Conservation (phyloP, 2,888 invertebrate genomes). For the Torymus auratus region DNA sequence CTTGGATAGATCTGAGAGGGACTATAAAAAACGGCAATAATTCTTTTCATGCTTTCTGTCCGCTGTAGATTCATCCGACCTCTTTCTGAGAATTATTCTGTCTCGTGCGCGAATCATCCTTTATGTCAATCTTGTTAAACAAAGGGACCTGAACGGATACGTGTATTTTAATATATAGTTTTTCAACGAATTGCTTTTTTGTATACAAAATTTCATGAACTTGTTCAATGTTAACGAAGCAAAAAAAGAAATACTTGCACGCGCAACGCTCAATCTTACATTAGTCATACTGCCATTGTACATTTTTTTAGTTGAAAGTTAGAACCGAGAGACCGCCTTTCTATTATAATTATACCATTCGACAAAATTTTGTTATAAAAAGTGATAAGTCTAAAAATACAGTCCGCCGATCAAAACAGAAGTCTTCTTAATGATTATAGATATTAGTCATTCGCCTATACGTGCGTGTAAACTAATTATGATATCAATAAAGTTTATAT, state of each 20-base stretch:
- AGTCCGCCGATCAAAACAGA: slow-evolving; percentile 45
- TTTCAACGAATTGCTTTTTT: slow-evolving; percentile 12
- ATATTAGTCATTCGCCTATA: slow-evolving; percentile 35
- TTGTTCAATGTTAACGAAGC: neutral
- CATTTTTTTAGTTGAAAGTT: slow-evolving; percentile 13
- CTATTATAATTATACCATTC: too few relatives aligned
- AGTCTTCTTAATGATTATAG: slow-evolving; percentile 48
- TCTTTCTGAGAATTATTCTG: too few relatives aligned
- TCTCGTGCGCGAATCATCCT: too few relatives aligned
- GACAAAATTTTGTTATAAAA: too few relatives aligned
- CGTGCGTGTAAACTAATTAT: slow-evolving; percentile 42
- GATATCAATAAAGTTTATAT: slow-evolving; percentile 48
- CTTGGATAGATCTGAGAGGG: too few relatives aligned
- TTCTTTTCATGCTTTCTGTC: too few relatives aligned
- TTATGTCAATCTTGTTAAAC: too few relatives aligned
- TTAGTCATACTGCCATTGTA: slow-evolving; percentile 43
- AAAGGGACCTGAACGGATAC: slow-evolving; percentile 11
- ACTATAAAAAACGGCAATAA: too few relatives aligned
- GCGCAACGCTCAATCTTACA: slow-evolving; percentile 23
- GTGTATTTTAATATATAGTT: neutral
- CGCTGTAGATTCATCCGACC: too few relatives aligned
- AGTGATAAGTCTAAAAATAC: slow-evolving; percentile 5
- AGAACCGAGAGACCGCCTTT: too few relatives aligned
- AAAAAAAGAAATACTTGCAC: slow-evolving; percentile 10
- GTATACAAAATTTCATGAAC: slow-evolving; percentile 3